Percentiles rank a stretch among this genome's conserved stretches.
These are phyloP conservation scores for Callitettix versicolor DNA, from an alignment of 1,140 invertebrate species.

Conservation along the genomic window DNA sequence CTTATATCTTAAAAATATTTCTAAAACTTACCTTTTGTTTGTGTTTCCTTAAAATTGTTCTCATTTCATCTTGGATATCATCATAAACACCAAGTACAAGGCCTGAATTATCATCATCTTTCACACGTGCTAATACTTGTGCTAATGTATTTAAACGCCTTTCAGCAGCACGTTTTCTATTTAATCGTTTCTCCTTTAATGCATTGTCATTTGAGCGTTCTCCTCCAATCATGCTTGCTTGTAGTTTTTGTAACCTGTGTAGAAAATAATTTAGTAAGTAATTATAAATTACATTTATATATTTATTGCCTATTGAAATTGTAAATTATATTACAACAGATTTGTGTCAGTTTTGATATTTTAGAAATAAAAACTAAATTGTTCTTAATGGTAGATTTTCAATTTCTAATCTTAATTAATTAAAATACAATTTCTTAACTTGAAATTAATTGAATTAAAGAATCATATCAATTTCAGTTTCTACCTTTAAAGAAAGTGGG, in stretches of 20 bases:
- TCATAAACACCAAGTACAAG: constrained; percentile 55
- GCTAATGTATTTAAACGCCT: constrained; percentile 50
- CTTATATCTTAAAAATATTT: no score
- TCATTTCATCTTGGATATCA: constrained; percentile 65
- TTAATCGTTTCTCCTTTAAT: constrained; percentile 53
- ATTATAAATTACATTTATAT: neutral
- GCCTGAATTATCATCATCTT: constrained; percentile 49
- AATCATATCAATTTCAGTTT: no score
- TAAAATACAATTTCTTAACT: no score
- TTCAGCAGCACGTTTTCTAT: constrained; percentile 58
- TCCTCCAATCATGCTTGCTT: constrained; percentile 68
- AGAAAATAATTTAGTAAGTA: neutral
- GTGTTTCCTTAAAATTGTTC: constrained; percentile 52
- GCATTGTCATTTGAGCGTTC: constrained; percentile 62
- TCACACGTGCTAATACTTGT: constrained; percentile 54
- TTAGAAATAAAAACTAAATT: neutral
- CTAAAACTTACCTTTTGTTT: constrained; percentile 50
- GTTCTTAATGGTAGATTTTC: neutral
- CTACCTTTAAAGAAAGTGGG: no score
- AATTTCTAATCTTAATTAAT: no score
- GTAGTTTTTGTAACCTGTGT: constrained; percentile 54
- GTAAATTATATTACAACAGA: no score
- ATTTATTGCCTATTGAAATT: no score
- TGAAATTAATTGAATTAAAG: no score
- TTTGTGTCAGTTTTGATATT: no score